Evolutionary conservation across 1,140 invertebrate genomes (phyloP).

Genomic region (Tribolium castaneum): DNA sequence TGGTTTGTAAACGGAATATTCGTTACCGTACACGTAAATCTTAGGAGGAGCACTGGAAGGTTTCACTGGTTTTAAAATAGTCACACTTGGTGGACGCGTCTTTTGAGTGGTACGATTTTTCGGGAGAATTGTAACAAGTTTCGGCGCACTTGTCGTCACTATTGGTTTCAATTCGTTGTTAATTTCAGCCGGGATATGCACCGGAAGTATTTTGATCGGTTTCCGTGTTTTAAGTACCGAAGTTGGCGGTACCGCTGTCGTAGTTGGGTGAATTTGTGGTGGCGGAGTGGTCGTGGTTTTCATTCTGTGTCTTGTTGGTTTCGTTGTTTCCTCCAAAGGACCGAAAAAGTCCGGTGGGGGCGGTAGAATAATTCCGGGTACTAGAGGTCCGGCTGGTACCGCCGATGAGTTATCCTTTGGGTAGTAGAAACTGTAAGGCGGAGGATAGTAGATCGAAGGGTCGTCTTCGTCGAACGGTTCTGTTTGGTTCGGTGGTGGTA

Average conservation of each 20-base stretch:
- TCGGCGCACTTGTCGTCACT: slow-evolving; percentile 42
- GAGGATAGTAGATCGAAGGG: slow-evolving; percentile 89
- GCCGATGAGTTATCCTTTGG: slow-evolving; percentile 79
- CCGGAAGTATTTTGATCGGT: slow-evolving; percentile 43
- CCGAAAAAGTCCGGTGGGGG: slow-evolving; percentile 89
- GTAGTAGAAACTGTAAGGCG: slow-evolving; percentile 89
- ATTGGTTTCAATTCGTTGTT: slow-evolving; percentile 57
- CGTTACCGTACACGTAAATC: slow-evolving; percentile 57
- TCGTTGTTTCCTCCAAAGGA: slow-evolving; percentile 66
- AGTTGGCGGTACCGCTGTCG: slow-evolving; percentile 40
- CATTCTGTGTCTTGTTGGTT: slow-evolving; percentile 21
- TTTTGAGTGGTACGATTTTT: slow-evolving; percentile 61
- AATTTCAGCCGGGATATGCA: slow-evolving; percentile 37
- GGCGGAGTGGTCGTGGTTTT: slow-evolving; percentile 11
- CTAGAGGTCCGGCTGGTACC: slow-evolving; percentile 85
- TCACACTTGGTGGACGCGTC: slow-evolving; percentile 62
- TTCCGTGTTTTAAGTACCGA: slow-evolving; percentile 47
- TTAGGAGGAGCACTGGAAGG: slow-evolving; percentile 38
- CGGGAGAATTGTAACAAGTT: slow-evolving; percentile 38
- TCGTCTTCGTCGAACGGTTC: slow-evolving; percentile 87
- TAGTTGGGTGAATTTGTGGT: slow-evolving; percentile 36
- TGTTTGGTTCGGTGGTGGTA: slow-evolving; percentile 76
- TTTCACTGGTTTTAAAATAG: slow-evolving; percentile 60
- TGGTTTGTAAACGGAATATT: slow-evolving; percentile 62
- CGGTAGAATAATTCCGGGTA: slow-evolving; percentile 87